Evolutionary conservation across 2,888 invertebrate genomes (phyloP), one percentile per base, ranked within the genome.

Genomic region (Trachelus stipa): DNA sequence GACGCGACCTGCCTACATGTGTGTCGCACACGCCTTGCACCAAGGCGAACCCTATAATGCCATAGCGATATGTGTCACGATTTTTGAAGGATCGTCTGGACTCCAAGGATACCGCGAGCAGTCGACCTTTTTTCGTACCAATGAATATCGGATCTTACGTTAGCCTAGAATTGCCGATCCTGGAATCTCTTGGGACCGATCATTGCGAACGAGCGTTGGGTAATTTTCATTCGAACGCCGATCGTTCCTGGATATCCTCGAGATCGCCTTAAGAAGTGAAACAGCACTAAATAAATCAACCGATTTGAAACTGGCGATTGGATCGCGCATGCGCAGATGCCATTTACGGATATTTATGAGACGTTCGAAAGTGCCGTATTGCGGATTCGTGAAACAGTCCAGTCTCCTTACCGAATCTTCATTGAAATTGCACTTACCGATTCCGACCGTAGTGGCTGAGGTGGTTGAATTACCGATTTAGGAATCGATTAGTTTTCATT

Each of bases 1-100:
- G 82, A 77, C 71, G 73, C 76, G 76, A 35, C 11, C 76, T 74
- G 76, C 74, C 34, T 73, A 73, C 74, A 35, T 56, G 40, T 56
- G 15, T 56, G 23, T 56, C 40, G 1, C 40, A 40, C 15, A 23
- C 73, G 12, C 35, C 34, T 31, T 31, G 35, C 30, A 73, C 34
- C 30, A 56, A 71, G 34, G 77, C 12, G 56, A 33, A 71, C 23
- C 40, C 40, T 56, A 6, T 9, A 1, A 56, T 56, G 40, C 40
- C 40, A 6, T 23, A 15, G 40, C 40, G 40, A 56, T 23, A 56
- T 2, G 40, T 56, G 40, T 56, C 40, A 56, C 23, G 40, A 56
- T 56, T 56, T 56, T 56, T 56, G 40, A 56, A 56, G 40, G 40
- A 56, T 56, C 40, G 23, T 56, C 40, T 56, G 15, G 40, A 56